Evolutionary conservation across 2,113 vertebrate species (phyloP).

Genomic region (Ictalurus furcatus): DNA sequence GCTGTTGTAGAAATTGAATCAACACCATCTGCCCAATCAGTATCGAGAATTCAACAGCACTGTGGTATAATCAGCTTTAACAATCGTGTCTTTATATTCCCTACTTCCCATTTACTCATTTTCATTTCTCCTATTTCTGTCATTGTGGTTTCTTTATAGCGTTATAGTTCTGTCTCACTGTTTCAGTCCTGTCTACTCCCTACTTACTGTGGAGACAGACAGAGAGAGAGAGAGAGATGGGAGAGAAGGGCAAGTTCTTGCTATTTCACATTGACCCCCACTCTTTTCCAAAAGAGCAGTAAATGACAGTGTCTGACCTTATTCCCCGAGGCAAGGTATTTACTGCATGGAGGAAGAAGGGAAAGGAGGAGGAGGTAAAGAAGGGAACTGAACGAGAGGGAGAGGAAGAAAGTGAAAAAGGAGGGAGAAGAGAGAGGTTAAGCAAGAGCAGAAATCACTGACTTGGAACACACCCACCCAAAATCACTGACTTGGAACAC

Average conservation of each 20-base stretch:
- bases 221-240: slow-evolving; percentile 1
- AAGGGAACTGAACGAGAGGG: slow-evolving; percentile 37
- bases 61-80: not conserved
- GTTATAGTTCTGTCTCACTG: not conserved
- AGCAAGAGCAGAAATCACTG: slow-evolving; percentile 50
- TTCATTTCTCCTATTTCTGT: not conserved
- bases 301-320: slow-evolving; percentile 56
- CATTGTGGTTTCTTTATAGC: not conserved
- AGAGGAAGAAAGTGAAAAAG: slow-evolving; percentile 17
- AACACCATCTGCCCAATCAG: not conserved
- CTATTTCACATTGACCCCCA: slow-evolving; percentile 28
- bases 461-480: slow-evolving; percentile 62
- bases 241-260: not conserved
- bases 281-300: slow-evolving; percentile 12
- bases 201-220: not conserved
- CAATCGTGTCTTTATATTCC: not conserved
- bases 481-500: slow-evolving; percentile 56
- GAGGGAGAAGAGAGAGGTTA: slow-evolving; percentile 29
- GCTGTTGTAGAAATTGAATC: not conserved
- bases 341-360: slow-evolving; percentile 53
- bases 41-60: not conserved
- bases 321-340: slow-evolving; percentile 62
- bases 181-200: not conserved
- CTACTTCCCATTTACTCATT: not conserved
- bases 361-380: slow-evolving; percentile 21